Evolutionary conservation across 2,113 vertebrate genomes (phyloP).

Genomic region (Chloropsis hardwickii): DNA sequence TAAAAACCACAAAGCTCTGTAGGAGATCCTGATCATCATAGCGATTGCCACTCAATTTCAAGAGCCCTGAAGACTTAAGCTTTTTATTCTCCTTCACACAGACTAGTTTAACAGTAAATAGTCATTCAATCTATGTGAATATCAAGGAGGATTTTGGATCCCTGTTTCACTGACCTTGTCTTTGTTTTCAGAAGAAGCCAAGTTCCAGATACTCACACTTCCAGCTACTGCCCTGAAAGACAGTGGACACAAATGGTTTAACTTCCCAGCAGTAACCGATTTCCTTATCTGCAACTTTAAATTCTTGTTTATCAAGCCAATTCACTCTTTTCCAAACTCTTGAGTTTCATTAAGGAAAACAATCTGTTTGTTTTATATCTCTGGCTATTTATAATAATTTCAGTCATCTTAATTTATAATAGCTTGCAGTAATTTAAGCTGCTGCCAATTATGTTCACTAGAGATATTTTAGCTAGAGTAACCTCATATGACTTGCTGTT

Average conservation of each 20-base stretch:
- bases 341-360: not conserved
- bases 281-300: not conserved
- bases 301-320: not conserved
- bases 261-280: not conserved
- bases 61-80: not conserved
- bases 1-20: not conserved
- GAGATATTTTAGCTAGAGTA: not conserved
- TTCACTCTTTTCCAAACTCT: not conserved
- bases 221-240: not conserved
- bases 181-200: not conserved
- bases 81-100: not conserved
- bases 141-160: not conserved
- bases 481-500: not conserved
- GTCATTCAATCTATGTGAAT: not conserved
- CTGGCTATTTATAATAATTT: conserved; percentile 1
- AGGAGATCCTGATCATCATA: not conserved
- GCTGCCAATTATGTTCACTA: not conserved
- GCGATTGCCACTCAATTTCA: not conserved
- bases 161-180: not conserved
- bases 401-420: not conserved
- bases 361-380: not conserved
- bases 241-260: not conserved
- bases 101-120: not conserved
- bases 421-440: not conserved
- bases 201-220: not conserved